Evolutionary conservation across 2,888 invertebrate species (phyloP), one percentile per base, ranked within the genome.

Genomic region (Hemicrepidius hirtus): DNA sequence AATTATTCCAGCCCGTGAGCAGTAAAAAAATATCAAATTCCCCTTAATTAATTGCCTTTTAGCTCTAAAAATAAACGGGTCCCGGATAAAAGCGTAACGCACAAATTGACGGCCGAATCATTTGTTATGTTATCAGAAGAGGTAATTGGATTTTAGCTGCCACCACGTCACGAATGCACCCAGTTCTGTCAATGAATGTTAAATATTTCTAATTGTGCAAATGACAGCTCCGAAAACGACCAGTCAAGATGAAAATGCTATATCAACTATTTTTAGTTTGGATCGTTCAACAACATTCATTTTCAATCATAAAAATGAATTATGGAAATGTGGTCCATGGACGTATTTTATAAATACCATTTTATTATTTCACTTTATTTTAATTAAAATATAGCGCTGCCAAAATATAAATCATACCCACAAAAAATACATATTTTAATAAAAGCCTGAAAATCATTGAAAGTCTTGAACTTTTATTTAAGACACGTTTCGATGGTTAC

Each of bases 91-190:
- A 74, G 70, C 76, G 72, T 73, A 74, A 74, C 74, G 76, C 74
- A 74, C 65, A 75, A 75, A 75, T 74, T 76, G 75, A 73, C 75
- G 74, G 71, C 73, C 44, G 37, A 71, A 75, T 76, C 76, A 76
- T 74, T 77, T 77, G 77, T 78, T 77, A 77, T 78, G 75, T 77
- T 78, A 77, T 77, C 74, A 68, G 68, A 73, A 68, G 65, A 75
- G 71, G 75, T 79, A 78, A 79, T 78, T 78, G 78, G 77, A 78
- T 78, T 78, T 77, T 71, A 73, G 77, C 77, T 75, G 72, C 69
- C 35, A 40, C 41, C 44, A 67, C 66, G 57, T 68, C 62, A 71
- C 57, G 60, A 74, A 69, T 74, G 71, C 60, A 63, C 46, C 44
- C 41, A 13, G 46, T 71, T 35, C 60, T 13, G 44, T 20, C 60